Evolutionary conservation across 2,888 invertebrate genomes (phyloP).

Genomic region (Epiblema foenella): DNA sequence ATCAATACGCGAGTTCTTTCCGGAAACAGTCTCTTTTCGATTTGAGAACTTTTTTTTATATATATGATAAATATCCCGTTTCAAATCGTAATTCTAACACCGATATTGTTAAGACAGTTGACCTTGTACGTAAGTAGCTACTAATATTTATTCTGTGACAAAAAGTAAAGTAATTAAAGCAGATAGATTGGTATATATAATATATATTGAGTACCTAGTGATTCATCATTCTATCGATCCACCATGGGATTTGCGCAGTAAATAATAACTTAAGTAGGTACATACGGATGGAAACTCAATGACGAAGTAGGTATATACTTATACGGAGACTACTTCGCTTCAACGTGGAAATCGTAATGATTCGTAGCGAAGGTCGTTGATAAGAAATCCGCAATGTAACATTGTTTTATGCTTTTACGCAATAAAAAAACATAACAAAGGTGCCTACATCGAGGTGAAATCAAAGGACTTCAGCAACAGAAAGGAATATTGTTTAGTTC

Average conservation of each 20-base stretch:
- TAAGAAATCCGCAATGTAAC: constrained; percentile 77
- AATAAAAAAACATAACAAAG: constrained; percentile 54
- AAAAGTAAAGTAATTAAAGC: not conserved
- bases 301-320: not conserved
- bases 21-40: too few relatives aligned
- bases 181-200: too few relatives aligned
- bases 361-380: constrained; percentile 76
- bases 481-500: not conserved
- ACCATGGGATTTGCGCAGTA: constrained; percentile 15
- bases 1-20: too few relatives aligned
- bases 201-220: not conserved
- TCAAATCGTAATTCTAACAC: too few relatives aligned
- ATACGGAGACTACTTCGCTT: constrained; percentile 43
- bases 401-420: constrained; percentile 61
- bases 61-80: too few relatives aligned
- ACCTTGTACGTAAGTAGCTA: too few relatives aligned
- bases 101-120: too few relatives aligned
- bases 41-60: too few relatives aligned
- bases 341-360: constrained; percentile 55
- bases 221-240: not conserved
- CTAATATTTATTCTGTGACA: not conserved
- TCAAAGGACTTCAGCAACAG: not conserved
- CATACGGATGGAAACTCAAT: constrained; percentile 9
- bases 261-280: not conserved
- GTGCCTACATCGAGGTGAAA: constrained; percentile 25